These are phyloP conservation scores for Pseudochaenichthys georgianus DNA, from an alignment of 2,797 vertebrate genomes.

Conservation along the genomic window DNA sequence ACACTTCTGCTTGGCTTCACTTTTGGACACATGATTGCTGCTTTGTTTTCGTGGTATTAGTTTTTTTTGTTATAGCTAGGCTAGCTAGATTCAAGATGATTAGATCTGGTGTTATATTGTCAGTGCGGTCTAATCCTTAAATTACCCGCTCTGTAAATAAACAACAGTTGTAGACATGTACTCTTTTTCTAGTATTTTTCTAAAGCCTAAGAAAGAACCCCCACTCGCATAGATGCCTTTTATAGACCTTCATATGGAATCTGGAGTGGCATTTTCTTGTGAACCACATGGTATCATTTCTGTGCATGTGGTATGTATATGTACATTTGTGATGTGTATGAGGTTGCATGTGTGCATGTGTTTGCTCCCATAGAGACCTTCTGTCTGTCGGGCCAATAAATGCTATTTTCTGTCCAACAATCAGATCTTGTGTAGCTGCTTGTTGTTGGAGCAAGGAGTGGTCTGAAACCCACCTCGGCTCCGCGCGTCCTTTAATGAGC, in stretches of 20 bases:
- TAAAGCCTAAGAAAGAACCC: not conserved
- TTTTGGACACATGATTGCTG: too few species aligned
- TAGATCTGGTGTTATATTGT: not conserved
- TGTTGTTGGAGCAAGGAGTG: not conserved
- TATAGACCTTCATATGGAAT: slow-evolving; percentile 6
- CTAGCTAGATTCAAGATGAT: too few species aligned
- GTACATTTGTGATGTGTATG: not conserved
- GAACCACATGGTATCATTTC: slow-evolving; percentile 16
- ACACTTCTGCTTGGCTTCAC: too few species aligned
- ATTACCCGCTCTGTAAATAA: not conserved
- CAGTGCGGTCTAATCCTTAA: not conserved
- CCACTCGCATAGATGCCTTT: not conserved
- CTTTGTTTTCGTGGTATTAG: too few species aligned
- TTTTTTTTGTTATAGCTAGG: too few species aligned
- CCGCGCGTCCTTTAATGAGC: too few species aligned
- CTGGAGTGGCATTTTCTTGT: not conserved
- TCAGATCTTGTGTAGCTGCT: not conserved
- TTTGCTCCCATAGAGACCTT: slow-evolving; percentile 29
- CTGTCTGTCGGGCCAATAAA: not conserved
- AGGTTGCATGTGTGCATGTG: slow-evolving; percentile 8
- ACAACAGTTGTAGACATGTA: not conserved
- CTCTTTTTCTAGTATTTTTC: not conserved
- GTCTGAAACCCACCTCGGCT: too few species aligned
- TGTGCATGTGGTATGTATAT: slow-evolving; percentile 1
- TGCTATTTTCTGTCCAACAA: not conserved